Base-by-base conservation (phyloP, 2,797 vertebrate genomes). In the Antrozous pallidus region DNA sequence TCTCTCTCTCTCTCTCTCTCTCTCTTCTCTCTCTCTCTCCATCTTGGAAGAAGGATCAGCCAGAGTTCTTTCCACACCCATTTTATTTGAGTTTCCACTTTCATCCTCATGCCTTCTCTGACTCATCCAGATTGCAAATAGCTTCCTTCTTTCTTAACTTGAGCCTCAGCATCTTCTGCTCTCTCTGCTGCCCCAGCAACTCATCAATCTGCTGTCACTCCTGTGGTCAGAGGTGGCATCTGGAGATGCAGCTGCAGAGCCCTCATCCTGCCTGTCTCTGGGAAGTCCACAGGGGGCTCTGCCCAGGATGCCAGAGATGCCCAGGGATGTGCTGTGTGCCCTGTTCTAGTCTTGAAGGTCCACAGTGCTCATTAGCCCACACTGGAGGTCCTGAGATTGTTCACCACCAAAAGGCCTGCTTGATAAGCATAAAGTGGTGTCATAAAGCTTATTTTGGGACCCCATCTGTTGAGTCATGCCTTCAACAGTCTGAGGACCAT, bases 251-350 rank as follows among this genome's bases (percentile, higher is more conserved):
- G 3, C 20, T 61, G 17, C 18, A 79, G 31, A 73, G 42, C 70
- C 61, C 51, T 54, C 22, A 24, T 84, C 45, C 56, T 71, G 28
- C 24, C 20, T 58, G 3, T 9, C 65, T 54, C 82, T 45, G 65
- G 18, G 40, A 45, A 84, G 12, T 54, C 47, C 38, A 2, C 1
- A 3, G 26, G 42, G 13, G 45, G 70, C 36, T 54, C 63, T 78
- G 65, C n/a, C 42, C 38, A 9, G 74, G 54, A 56, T 40, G 38
- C 61, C 40, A 13, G 79, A 79, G 28, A 13, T 11, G 28, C 16
- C 0, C 7, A 4, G 9, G 31, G 2, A 38, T 14, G 0, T 3
- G 5, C 51, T 28, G 6, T 6, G 1, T 8, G 7, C 26, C 16
- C 28, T 73, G 2, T 58, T 93, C 49, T 36, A 18, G 7, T 24